Conservation (phyloP, 2,113 vertebrate genomes). For the Tupaia tana region DNA sequence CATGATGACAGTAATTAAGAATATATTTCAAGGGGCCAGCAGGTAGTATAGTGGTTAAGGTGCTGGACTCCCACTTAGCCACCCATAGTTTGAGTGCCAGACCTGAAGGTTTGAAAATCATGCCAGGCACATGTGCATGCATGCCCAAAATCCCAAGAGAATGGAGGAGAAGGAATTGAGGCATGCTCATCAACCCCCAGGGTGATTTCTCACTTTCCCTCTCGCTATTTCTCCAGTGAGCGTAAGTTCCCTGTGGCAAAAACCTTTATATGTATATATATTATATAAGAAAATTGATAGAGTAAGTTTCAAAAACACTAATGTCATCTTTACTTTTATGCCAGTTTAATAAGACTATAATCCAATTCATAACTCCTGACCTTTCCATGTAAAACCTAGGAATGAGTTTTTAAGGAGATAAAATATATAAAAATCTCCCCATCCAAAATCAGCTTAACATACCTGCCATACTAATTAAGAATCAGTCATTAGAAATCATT, state of each 20-base stretch:
- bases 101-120: no score
- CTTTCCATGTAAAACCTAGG: constrained; percentile 1
- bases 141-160: no score
- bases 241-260: no score
- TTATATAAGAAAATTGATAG: neutral
- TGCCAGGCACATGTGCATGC: no score
- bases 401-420: neutral
- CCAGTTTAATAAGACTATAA: neutral
- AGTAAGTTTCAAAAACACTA: neutral
- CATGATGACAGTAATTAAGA: neutral
- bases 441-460: constrained; percentile 13
- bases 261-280: neutral
- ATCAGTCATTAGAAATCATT: neutral
- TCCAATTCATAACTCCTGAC: neutral
- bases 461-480: neutral
- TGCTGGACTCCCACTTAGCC: no score
- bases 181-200: no score
- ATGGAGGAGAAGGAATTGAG: no score
- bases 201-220: no score
- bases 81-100: no score
- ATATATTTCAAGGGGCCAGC: neutral
- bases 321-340: constrained; percentile 5
- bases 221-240: no score
- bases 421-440: neutral
- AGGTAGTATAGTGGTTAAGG: no score